phyloP scores from a whole-genome alignment of 2,888 invertebrate species.

The Acrobasis repandana region DNA sequence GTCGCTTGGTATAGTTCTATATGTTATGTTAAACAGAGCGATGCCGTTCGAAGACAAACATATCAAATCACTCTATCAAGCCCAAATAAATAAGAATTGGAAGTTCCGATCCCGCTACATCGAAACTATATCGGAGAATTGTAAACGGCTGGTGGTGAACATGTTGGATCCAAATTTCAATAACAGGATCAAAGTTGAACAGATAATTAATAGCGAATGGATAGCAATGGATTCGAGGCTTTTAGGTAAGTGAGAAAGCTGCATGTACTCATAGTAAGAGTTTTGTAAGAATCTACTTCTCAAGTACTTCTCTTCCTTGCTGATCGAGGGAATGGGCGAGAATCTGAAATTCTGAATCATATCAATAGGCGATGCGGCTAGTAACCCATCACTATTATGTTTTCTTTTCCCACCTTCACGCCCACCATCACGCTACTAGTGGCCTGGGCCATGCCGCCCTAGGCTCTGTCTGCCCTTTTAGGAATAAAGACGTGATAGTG shows the following conservation, averaged over 20 bases:
- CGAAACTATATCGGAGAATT: constrained; percentile 81
- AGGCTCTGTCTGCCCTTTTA: too few species aligned
- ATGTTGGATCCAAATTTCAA: constrained; percentile 87
- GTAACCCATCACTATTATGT: too few species aligned
- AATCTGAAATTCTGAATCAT: too few species aligned
- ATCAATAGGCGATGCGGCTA: too few species aligned
- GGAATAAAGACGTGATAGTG: too few species aligned
- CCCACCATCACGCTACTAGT: too few species aligned
- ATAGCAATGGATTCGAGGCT: constrained; percentile 85
- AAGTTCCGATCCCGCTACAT: constrained; percentile 86
- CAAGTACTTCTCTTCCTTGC: too few species aligned
- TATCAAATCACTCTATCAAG: constrained; percentile 86
- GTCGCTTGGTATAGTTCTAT: constrained; percentile 91
- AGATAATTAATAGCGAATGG: constrained; percentile 84
- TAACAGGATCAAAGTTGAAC: constrained; percentile 83
- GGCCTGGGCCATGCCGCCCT: too few species aligned
- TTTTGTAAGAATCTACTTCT: too few species aligned
- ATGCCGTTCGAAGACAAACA: constrained; percentile 93
- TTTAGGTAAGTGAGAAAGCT: constrained; percentile 49
- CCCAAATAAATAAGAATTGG: constrained; percentile 84
- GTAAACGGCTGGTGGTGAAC: constrained; percentile 83
- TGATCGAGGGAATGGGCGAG: too few species aligned
- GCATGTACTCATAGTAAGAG: background rate
- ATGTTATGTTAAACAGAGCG: constrained; percentile 91
- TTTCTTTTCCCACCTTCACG: too few species aligned